These are phyloP conservation scores for Penaeus chinensis DNA, from an alignment of 1,140 invertebrate species.

Conservation along the genomic window DNA sequence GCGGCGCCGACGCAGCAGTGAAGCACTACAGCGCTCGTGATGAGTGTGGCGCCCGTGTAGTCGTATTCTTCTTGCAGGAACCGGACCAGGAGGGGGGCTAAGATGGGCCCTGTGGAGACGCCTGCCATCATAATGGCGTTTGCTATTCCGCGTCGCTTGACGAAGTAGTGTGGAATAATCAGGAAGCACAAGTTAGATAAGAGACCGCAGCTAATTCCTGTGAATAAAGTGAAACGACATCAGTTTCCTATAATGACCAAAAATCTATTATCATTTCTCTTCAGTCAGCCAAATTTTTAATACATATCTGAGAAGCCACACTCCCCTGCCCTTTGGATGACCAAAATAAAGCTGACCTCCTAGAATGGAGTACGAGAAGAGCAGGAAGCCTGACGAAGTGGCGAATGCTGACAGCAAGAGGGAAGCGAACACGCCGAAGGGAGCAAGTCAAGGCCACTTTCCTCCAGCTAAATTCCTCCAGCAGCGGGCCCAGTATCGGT, in stretches of 20 bases:
- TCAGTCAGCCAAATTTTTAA: not conserved
- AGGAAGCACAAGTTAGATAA: slow-evolving; percentile 48
- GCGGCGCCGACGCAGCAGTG: slow-evolving; percentile 73
- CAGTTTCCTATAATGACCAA: not conserved
- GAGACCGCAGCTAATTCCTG: slow-evolving; percentile 51
- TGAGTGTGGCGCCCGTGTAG: slow-evolving; percentile 30
- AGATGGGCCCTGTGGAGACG: slow-evolving; percentile 11
- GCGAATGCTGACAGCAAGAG: slow-evolving; percentile 25
- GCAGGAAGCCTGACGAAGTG: slow-evolving; percentile 14
- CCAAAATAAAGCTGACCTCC: not conserved
- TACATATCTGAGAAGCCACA: not conserved
- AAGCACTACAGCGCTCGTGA: slow-evolving; percentile 76
- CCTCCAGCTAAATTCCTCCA: slow-evolving; percentile 37
- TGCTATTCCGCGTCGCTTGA: slow-evolving; percentile 35
- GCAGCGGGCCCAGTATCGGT: slow-evolving; percentile 16
- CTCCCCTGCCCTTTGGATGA: not conserved
- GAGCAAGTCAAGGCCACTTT: not conserved
- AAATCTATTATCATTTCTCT: not conserved
- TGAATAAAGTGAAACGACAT: slow-evolving; percentile 61
- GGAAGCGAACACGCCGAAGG: not conserved
- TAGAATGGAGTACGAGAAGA: slow-evolving; percentile 39
- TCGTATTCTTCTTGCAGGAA: slow-evolving; percentile 40
- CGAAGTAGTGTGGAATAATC: slow-evolving; percentile 43
- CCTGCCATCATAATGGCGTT: slow-evolving; percentile 54
- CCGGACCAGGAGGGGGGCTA: slow-evolving; percentile 16